Evolutionary conservation across 2,888 invertebrate genomes (phyloP), one percentile per base, ranked within the genome.

Genomic region (Harpalus rufipes): DNA sequence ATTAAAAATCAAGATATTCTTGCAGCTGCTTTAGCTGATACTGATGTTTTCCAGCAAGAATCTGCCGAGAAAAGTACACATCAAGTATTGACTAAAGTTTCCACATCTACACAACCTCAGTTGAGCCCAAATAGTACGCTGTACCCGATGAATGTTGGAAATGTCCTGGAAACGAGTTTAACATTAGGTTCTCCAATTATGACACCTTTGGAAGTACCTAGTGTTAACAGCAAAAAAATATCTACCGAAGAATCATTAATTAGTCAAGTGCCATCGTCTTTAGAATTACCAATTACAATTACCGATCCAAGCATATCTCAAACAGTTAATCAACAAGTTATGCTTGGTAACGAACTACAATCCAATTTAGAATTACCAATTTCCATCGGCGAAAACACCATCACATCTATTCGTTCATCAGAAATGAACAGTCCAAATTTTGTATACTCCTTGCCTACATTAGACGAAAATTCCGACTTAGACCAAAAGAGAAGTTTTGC

Each of bases 131-230:
- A 93, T 86, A 93, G 93, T 88, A 92, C 93, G 85, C 91, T 95
- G 16, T 92, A 94, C 90, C 92, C 94, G 86, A 91, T 92, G 88
- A 91, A 92, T 83, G 92, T 92, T 32, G 90, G 94, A 85, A 93
- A 94, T 86, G 95, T 96, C 0, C 93, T 94, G 3, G 96, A 96
- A 90, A 96, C 96, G 0, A 96, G 95, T 87, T 92, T 95, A 4
- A 92, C 96, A 14, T 93, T 96, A 89, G 96, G 95, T 90, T 95
- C 94, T 1, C 94, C 96, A 0, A 96, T 96, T 81, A 96, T 96
- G 96, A 95, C 96, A 0, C 95, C 96, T 0, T 91, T 95, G 32
- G 96, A 96, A 90, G 93, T 95, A 25, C 96, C 96, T 5, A 94
- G 89, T 88, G 91, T 86, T 86, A 91, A 89, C 89, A 91, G 83